These are phyloP conservation scores for Antheraea mylitta DNA, from an alignment of 1,140 invertebrate genomes.

Conservation along the genomic window DNA sequence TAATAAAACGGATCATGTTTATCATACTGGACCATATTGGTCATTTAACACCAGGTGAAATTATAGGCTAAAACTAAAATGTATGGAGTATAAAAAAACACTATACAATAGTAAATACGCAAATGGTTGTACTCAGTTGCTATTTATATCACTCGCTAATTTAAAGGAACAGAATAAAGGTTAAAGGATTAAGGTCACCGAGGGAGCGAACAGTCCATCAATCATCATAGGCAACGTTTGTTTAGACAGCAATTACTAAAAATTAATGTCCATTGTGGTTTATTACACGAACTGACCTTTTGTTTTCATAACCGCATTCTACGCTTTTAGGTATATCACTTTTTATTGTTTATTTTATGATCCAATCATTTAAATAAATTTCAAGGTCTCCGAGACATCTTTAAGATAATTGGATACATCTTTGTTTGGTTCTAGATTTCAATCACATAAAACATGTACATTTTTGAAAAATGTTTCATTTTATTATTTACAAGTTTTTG, in stretches of 20 bases:
- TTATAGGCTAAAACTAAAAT: too few relatives aligned
- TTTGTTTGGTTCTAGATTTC: neutral
- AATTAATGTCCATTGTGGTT: constrained; percentile 1
- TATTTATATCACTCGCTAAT: neutral
- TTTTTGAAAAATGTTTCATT: too few relatives aligned
- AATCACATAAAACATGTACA: neutral
- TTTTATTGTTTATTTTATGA: constrained; percentile 4
- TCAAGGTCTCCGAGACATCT: constrained; percentile 25
- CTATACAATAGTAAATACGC: neutral
- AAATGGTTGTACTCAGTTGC: neutral
- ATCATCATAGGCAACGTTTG: constrained; percentile 2
- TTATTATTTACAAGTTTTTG: too few relatives aligned
- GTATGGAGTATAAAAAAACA: too few relatives aligned
- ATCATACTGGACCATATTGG: too few relatives aligned
- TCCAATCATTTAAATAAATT: neutral
- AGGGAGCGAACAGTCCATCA: constrained; percentile 3
- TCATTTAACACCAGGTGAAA: too few relatives aligned
- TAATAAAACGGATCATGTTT: too few relatives aligned
- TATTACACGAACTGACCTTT: constrained; percentile 1
- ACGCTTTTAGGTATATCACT: neutral
- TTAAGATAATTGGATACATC: neutral
- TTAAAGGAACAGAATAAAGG: constrained; percentile 2
- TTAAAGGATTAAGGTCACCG: neutral
- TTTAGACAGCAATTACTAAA: constrained; percentile 6
- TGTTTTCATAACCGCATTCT: neutral